These are phyloP conservation scores for Halocaridina rubra DNA, from an alignment of 2,888 invertebrate species.

Conservation along the genomic window DNA sequence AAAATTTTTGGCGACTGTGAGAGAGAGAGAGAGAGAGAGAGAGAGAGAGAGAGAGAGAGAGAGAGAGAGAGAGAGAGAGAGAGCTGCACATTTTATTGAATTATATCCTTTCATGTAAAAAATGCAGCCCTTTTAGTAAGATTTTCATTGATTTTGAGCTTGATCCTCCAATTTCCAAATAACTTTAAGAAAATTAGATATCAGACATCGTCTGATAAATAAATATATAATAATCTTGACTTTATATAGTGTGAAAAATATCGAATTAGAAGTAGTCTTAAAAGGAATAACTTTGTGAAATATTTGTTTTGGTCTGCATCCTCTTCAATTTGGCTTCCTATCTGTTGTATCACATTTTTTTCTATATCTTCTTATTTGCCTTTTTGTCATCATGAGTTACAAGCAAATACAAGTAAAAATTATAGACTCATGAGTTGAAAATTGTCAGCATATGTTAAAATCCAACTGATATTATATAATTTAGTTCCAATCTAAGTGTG, in stretches of 20 bases:
- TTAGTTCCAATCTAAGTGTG: not conserved
- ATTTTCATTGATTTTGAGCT: too few relatives aligned
- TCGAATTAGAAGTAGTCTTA: too few relatives aligned
- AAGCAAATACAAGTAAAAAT: not conserved
- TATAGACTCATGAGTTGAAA: not conserved
- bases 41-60: conserved; percentile 1
- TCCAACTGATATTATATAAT: not conserved
- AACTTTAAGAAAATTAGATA: not conserved
- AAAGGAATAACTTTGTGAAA: too few relatives aligned
- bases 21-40: conserved; percentile 4
- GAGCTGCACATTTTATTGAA: not conserved
- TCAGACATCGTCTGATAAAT: not conserved
- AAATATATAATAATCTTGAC: not conserved
- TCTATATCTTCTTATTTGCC: not conserved
- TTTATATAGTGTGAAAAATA: too few relatives aligned
- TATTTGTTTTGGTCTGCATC: too few relatives aligned
- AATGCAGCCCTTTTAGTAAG: not conserved
- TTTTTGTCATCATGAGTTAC: not conserved
- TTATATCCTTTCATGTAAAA: not conserved
- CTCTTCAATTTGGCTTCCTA: too few relatives aligned
- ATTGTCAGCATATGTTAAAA: not conserved
- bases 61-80: not conserved
- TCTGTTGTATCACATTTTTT: not conserved
- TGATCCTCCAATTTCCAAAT: too few relatives aligned
- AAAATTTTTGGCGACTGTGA: not conserved